Percentiles rank a stretch among this genome's conserved stretches.
phyloP scores from a whole-genome alignment of 2,113 vertebrate genomes.

The Megatriorchis doriae region DNA sequence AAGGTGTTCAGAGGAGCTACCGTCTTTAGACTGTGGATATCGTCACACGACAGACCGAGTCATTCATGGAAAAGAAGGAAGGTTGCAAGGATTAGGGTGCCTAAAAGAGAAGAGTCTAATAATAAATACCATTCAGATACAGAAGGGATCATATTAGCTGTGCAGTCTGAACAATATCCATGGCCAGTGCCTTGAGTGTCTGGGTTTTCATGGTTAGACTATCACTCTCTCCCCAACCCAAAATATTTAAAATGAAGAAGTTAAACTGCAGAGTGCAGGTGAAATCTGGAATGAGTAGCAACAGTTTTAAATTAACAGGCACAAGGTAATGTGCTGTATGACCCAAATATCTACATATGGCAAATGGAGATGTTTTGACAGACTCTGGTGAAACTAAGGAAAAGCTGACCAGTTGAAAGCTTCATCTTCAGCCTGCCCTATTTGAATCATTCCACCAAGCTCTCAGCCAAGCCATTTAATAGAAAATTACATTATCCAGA shows the following conservation, averaged over 20 bases:
- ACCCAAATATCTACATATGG: background rate
- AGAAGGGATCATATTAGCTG: background rate
- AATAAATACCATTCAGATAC: background rate
- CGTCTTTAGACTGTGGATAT: background rate
- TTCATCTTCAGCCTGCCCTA: background rate
- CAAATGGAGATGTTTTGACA: background rate
- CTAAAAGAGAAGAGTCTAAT: background rate
- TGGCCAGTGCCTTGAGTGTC: background rate
- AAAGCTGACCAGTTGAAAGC: background rate
- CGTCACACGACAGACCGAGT: rapidly evolving
- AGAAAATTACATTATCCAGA: background rate
- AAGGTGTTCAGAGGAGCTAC: background rate
- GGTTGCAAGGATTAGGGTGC: background rate
- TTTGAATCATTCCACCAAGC: background rate
- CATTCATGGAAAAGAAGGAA: background rate
- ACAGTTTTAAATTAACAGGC: background rate
- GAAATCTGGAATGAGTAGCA: background rate
- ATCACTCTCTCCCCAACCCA: background rate
- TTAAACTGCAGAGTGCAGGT: background rate
- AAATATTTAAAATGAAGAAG: background rate
- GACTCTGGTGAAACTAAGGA: background rate
- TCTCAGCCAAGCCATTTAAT: background rate
- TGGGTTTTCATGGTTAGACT: background rate
- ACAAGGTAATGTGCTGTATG: background rate
- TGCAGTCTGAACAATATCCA: background rate